These are phyloP conservation scores for Hydrochoerus hydrochaeris DNA, from an alignment of 2,113 vertebrate genomes.

Conservation along the genomic window DNA sequence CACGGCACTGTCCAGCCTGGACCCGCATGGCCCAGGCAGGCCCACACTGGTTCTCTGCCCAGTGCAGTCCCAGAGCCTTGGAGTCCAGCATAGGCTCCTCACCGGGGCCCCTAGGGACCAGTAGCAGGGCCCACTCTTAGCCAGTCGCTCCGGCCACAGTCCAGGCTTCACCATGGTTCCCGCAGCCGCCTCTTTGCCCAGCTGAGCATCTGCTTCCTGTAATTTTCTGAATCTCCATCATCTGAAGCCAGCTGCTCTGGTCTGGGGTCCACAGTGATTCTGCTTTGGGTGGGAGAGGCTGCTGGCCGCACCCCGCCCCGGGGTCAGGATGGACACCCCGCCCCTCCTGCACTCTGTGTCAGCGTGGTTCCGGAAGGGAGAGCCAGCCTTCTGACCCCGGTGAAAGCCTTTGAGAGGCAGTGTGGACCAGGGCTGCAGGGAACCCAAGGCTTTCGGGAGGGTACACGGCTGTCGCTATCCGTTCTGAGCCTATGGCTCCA, in stretches of 20 bases:
- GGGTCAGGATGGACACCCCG: too few species aligned
- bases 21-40: too few species aligned
- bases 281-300: neutral
- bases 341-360: neutral
- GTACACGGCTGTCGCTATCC: neutral
- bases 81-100: neutral
- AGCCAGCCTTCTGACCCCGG: neutral
- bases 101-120: neutral
- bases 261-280: neutral
- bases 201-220: too few species aligned
- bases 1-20: neutral
- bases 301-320: too few species aligned
- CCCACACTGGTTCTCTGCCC: neutral
- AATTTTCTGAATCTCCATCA: neutral
- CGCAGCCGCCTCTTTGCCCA: too few species aligned
- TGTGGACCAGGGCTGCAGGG: too few species aligned
- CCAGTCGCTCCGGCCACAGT: neutral
- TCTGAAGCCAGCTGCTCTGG: neutral
- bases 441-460: too few species aligned
- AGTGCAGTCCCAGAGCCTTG: too few species aligned
- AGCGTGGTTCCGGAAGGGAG: neutral
- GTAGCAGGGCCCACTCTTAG: neutral
- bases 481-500: neutral
- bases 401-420: too few species aligned
- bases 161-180: accelerated